Evolutionary conservation across 2,797 vertebrate genomes (phyloP).

Genomic region (Nyctibius grandis): DNA sequence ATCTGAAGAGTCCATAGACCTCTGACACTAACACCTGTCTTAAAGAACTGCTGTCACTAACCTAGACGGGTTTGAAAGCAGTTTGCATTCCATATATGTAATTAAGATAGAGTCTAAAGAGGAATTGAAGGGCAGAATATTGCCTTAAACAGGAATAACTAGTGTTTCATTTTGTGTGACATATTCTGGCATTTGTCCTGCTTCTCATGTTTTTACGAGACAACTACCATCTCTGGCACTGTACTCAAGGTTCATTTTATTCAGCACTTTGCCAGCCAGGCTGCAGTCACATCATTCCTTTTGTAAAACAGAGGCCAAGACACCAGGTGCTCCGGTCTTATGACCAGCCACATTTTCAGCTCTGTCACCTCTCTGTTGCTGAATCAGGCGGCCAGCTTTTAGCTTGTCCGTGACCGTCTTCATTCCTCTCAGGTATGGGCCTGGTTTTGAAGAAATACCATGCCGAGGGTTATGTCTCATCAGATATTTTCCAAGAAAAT

Average conservation of each 20-base stretch:
- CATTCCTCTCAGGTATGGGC: slow-evolving; percentile 71
- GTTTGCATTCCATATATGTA: not conserved
- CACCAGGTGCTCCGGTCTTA: not conserved
- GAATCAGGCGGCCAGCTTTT: no score
- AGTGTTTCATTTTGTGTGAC: not conserved
- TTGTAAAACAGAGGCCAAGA: not conserved
- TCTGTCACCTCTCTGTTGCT: slow-evolving; percentile 65
- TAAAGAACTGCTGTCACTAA: not conserved
- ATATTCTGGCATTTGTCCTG: not conserved
- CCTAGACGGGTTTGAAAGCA: not conserved
- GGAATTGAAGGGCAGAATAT: not conserved
- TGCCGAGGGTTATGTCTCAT: slow-evolving; percentile 75
- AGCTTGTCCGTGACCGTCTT: slow-evolving; percentile 60
- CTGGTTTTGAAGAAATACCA: not conserved
- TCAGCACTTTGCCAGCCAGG: not conserved
- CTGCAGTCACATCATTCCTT: not conserved
- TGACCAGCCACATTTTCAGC: not conserved
- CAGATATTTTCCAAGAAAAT: slow-evolving; percentile 82
- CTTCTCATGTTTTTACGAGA: not conserved
- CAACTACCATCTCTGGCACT: not conserved
- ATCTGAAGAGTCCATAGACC: not conserved
- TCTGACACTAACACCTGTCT: not conserved
- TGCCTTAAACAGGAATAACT: not conserved
- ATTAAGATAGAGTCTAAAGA: not conserved
- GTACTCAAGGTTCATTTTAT: not conserved